Base-by-base conservation (phyloP, 2,113 vertebrate species). In the Elephantulus edwardii region DNA sequence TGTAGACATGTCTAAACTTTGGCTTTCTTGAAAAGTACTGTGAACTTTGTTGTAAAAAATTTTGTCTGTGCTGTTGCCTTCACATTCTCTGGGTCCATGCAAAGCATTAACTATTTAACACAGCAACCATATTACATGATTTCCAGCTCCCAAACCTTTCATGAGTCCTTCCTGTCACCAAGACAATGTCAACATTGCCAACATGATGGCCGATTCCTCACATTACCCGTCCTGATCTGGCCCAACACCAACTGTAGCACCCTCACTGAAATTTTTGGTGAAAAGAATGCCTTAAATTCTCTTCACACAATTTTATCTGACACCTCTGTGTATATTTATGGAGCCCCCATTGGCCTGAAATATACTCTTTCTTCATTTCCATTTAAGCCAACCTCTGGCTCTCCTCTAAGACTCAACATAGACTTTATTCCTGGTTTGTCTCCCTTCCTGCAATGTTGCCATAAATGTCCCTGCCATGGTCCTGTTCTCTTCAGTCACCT, bases 381-480 rank as follows among this genome's bases (percentile, higher is more conserved):
- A 24, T 20, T 6, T 2, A 0, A 10, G 44, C 42, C 35, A 46
- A 81, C 38, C 16, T 40, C 6, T 24, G 0, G 42, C 40, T 52
- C 19, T 38, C 54, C 28, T 40, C 46, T 74, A 46, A 38, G 16
- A 11, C 20, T 44, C 12, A 48, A 66, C 26, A 19, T 16, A 24
- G 12, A 68, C 10, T 60, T 26, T 35, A 13, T 1, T 5, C 33
- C 28, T 9, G 13, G 22, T 11, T 38, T 42, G 52, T 12, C 5
- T 50, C 16, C 35, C 30, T 70, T 2, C 13, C 17, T 42, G 33
- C 19, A 54, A 19, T 72, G 40, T 2, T 9, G 16, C 22, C 26
- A 13, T 1, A 1, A 0, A 5, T 6, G 17, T 24, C 38, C 11
- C 24, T 4, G 5, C 17, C 7, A 5, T 12, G 0, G 20, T 20